Base-by-base conservation (phyloP, 2,113 vertebrate species). In the Thinocorus orbignyianus region DNA sequence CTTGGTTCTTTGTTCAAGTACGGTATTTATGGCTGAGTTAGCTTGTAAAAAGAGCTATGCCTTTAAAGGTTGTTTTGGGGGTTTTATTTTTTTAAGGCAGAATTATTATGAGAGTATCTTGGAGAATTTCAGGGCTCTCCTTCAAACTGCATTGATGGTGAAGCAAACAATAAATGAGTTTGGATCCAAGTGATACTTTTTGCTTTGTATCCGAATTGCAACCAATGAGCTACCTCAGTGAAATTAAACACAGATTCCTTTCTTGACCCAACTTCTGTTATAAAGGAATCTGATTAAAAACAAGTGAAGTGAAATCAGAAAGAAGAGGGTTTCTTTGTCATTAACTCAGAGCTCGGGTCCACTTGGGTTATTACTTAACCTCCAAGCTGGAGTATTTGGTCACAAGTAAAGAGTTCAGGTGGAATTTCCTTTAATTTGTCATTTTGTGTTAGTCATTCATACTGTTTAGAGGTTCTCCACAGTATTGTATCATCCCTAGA, bases 401-500 rank as follows among this genome's bases (percentile, higher is more conserved):
- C 91, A 90, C 60, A 93, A 90, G 64, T 72, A 92, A 61, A 94
- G 13, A 77, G 39, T 86, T 92, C 86, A 89, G 81, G 73, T 92
- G 55, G 66, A 93, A 97, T 96, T 96, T 95, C 85, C 91, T 93
- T 94, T 92, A 33, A 91, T 95, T 96, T 97, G 79, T 97, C 30
- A 86, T 93, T 77, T 92, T 88, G 23, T 64, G 37, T 90, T 95
- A 93, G 57, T 83, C 24, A 62, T 89, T 91, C 73, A 68, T 58
- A 31, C 28, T 91, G 39, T 93, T 90, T 61, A 72, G 66, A 82
- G 48, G 55, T 86, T 96, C 73, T 78, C 62, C 31, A 60, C 62
- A 66, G 52, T 89, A 89, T 85, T 78, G 82, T 88, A 51, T 81
- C 48, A 89, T 96, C 96, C 82, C 88, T 41, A 71, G 92, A 58